phyloP scores from a whole-genome alignment of 2,888 invertebrate species.

The Carcina quercana region DNA sequence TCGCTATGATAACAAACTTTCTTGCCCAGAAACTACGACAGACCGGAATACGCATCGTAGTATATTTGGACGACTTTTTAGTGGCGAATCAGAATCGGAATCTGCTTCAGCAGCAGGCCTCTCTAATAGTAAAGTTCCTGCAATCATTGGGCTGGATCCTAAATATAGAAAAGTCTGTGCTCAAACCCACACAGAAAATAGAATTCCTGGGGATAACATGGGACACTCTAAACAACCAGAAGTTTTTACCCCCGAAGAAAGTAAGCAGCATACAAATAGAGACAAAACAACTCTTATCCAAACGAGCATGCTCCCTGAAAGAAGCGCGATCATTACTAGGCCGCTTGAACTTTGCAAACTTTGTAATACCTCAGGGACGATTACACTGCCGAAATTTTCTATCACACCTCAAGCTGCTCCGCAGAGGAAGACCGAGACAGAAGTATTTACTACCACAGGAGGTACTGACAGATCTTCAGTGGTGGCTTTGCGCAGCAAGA shows the following conservation, averaged over 20 bases:
- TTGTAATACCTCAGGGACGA: neutral
- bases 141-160: conserved; percentile 15
- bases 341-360: conserved; percentile 5
- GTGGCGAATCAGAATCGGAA: neutral
- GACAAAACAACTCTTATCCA: neutral
- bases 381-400: conserved; percentile 8
- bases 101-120: neutral
- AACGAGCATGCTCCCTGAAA: neutral
- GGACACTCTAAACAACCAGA: conserved; percentile 2
- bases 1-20: conserved; percentile 6
- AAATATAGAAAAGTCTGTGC: conserved; percentile 15
- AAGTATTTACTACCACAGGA: neutral
- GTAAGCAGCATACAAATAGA: conserved; percentile 2
- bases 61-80: conserved; percentile 1
- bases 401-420: neutral
- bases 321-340: conserved; percentile 10
- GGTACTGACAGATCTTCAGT: neutral
- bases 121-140: neutral
- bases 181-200: conserved; percentile 4
- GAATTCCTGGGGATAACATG: conserved; percentile 6
- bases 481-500: neutral
- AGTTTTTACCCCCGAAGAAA: conserved; percentile 3
- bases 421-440: neutral
- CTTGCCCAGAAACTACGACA: conserved; percentile 1
- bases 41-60: neutral